These are phyloP conservation scores for Pollicipes pollicipes DNA, from an alignment of 1,140 invertebrate genomes.

Conservation along the genomic window DNA sequence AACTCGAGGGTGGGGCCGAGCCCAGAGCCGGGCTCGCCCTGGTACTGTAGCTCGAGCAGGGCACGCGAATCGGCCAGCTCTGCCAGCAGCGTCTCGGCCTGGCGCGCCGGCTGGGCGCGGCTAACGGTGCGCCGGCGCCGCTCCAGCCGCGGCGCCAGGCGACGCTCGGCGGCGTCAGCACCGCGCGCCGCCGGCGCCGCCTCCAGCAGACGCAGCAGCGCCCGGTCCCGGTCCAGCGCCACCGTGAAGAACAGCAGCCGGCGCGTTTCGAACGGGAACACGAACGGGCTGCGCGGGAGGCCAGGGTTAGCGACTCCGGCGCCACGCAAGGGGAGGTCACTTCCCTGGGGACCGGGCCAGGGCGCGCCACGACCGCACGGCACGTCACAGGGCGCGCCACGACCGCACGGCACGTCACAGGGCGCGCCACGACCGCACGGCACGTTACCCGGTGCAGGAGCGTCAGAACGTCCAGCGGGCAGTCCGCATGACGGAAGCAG, in stretches of 20 bases:
- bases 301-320: no score
- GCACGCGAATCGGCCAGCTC: conserved; percentile 82
- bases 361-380: no score
- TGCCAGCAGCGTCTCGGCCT: conserved; percentile 86
- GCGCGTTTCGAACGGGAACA: conserved; percentile 90
- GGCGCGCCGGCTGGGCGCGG: no score
- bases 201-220: conserved; percentile 77
- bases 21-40: conserved; percentile 91
- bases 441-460: no score
- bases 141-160: conserved; percentile 81
- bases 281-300: conserved; percentile 75
- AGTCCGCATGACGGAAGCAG: no score
- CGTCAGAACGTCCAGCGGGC: no score
- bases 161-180: conserved; percentile 42
- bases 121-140: no score
- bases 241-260: conserved; percentile 77
- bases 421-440: no score
- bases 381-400: no score
- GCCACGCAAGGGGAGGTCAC: no score
- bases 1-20: conserved; percentile 97
- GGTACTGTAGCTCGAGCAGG: conserved; percentile 87
- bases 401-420: no score
- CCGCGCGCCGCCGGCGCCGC: conserved; percentile 57
- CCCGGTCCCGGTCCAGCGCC: conserved; percentile 88
- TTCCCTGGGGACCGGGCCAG: no score